Conservation (phyloP, 1,140 invertebrate genomes). For the Apolygus lucorum region DNA sequence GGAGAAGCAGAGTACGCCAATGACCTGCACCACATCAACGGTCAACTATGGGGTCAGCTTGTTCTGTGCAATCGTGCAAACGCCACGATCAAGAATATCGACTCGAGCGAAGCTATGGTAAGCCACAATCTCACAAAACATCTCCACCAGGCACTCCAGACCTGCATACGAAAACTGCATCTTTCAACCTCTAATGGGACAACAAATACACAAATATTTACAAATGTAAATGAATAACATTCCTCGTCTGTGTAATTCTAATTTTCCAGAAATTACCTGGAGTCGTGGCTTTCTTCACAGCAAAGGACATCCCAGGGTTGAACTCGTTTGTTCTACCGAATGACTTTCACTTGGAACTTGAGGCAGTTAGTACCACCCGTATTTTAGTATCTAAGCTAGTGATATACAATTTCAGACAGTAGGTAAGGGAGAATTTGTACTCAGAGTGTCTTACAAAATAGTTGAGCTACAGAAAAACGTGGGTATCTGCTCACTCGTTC, state of each 20-base stretch:
- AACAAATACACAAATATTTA: no score
- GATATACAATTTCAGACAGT: constrained; percentile 15
- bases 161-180: no score
- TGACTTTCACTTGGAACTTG: constrained; percentile 2
- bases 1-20: constrained; percentile 63
- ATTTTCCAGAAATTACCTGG: constrained; percentile 53
- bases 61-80: constrained; percentile 43
- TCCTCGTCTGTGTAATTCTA: no score
- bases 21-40: constrained; percentile 47
- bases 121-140: no score
- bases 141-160: no score
- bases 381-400: background rate
- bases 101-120: constrained; percentile 51
- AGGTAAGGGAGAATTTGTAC: background rate
- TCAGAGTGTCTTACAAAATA: background rate
- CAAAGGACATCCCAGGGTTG: constrained; percentile 64
- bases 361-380: constrained; percentile 19
- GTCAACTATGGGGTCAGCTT: constrained; percentile 56
- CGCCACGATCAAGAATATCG: constrained; percentile 38
- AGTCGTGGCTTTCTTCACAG: constrained; percentile 58
- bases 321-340: constrained; percentile 44
- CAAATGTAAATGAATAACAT: no score
- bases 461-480: no score
- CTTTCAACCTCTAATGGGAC: no score
- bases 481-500: no score